Percentiles rank a stretch among this genome's conserved stretches.
These are phyloP conservation scores for Lepilemur ruficaudatus DNA, from an alignment of 2,797 vertebrate species.

Conservation along the genomic window DNA sequence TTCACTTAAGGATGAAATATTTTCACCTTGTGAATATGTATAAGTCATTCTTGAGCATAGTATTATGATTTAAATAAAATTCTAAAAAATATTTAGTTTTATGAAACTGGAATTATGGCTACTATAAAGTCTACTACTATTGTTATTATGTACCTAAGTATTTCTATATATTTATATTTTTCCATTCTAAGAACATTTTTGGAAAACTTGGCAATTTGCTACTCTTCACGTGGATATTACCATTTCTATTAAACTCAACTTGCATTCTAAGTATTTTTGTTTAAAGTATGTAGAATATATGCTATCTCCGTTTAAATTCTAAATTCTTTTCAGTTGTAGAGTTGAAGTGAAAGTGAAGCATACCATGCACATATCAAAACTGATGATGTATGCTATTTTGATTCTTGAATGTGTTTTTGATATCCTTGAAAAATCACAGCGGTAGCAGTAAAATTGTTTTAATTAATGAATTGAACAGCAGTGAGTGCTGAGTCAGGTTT, in stretches of 20 bases:
- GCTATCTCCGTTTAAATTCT: conserved; percentile 44
- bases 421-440: conserved; percentile 83
- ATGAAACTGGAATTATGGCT: not conserved
- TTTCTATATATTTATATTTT: conserved; percentile 10
- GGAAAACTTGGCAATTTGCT: not conserved
- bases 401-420: conserved; percentile 82
- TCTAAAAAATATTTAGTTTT: not conserved
- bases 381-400: conserved; percentile 80
- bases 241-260: not conserved
- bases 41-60: not conserved
- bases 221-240: not conserved
- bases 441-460: conserved; percentile 82
- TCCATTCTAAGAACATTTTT: conserved; percentile 21
- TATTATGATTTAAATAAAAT: not conserved
- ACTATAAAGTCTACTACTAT: not conserved
- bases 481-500: conserved; percentile 80
- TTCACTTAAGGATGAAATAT: conserved; percentile 45
- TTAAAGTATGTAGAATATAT: not conserved
- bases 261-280: conserved; percentile 12
- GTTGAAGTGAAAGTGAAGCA: conserved; percentile 58
- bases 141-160: not conserved
- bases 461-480: conserved; percentile 82
- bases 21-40: not conserved
- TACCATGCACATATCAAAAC: conserved; percentile 66
- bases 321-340: conserved; percentile 62